Percentiles rank a stretch among this genome's conserved stretches.
Evolutionary conservation across 2,113 vertebrate species (phyloP).

Genomic region (Platysternon megacephalum): DNA sequence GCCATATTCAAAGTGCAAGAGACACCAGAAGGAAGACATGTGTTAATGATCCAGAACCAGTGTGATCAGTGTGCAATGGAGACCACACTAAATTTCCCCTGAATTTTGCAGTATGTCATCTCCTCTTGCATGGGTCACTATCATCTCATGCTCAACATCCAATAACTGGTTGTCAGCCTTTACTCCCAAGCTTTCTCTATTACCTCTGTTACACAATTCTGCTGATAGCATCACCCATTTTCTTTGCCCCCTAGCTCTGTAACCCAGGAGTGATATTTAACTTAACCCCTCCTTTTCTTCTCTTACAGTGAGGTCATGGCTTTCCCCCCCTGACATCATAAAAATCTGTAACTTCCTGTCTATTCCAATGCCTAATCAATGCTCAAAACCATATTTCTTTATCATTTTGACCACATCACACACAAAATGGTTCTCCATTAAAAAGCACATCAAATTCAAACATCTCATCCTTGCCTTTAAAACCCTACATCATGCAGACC

Average conservation of each 20-base stretch:
- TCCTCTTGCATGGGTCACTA: not conserved
- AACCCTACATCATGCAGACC: not conserved
- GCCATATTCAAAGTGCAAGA: not conserved
- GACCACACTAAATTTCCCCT: not conserved
- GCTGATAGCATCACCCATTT: fast-evolving
- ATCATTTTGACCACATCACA: not conserved
- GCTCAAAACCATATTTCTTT: not conserved
- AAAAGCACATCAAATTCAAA: not conserved
- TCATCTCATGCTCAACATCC: not conserved
- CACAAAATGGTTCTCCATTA: not conserved
- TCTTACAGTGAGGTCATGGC: not conserved
- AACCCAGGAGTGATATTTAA: not conserved
- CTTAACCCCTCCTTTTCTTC: not conserved
- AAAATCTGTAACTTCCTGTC: not conserved
- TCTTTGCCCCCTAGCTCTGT: not conserved
- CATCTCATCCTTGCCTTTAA: not conserved
- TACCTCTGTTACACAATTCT: not conserved
- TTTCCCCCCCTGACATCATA: not conserved
- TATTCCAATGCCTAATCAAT: not conserved
- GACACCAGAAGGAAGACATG: not conserved
- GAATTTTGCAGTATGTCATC: not conserved
- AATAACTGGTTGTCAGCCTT: not conserved
- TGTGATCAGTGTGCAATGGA: not conserved
- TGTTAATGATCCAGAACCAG: not conserved
- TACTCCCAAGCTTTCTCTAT: not conserved